phyloP scores from a whole-genome alignment of 2,888 invertebrate species.

The Gryllus longicercus region DNA sequence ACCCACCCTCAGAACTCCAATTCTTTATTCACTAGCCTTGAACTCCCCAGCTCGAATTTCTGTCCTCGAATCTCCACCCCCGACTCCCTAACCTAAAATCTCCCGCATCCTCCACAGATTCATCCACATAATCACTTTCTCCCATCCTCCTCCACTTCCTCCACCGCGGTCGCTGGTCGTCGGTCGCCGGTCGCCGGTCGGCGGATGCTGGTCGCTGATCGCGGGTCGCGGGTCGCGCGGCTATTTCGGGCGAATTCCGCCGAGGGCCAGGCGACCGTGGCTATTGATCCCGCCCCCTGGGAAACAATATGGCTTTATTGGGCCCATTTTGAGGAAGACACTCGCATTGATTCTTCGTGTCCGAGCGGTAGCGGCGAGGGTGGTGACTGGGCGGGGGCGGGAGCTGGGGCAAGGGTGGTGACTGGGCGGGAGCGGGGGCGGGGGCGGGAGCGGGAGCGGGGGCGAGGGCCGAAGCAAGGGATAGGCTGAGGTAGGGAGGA shows the following conservation, averaged over 20 bases:
- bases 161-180: too few species aligned
- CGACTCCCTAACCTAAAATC: too few species aligned
- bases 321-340: background rate
- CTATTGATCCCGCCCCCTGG: conserved; percentile 3
- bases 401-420: background rate
- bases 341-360: conserved; percentile 9
- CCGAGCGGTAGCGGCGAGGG: background rate
- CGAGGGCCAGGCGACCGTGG: background rate
- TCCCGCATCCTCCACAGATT: too few species aligned
- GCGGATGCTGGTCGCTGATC: too few species aligned
- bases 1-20: too few species aligned
- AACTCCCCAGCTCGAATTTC: too few species aligned
- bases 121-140: too few species aligned
- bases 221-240: background rate
- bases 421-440: background rate
- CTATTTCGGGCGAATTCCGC: background rate
- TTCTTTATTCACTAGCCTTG: too few species aligned
- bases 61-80: too few species aligned
- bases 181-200: too few species aligned
- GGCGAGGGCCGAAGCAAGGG: background rate
- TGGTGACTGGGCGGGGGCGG: background rate
- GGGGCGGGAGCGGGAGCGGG: background rate
- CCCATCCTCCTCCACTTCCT: too few species aligned
- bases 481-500: too few species aligned
- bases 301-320: conserved; percentile 17